Percentiles rank a stretch among this genome's conserved stretches.
Conservation (phyloP, 1,140 invertebrate genomes). For the Belonocnema kinseyi region DNA sequence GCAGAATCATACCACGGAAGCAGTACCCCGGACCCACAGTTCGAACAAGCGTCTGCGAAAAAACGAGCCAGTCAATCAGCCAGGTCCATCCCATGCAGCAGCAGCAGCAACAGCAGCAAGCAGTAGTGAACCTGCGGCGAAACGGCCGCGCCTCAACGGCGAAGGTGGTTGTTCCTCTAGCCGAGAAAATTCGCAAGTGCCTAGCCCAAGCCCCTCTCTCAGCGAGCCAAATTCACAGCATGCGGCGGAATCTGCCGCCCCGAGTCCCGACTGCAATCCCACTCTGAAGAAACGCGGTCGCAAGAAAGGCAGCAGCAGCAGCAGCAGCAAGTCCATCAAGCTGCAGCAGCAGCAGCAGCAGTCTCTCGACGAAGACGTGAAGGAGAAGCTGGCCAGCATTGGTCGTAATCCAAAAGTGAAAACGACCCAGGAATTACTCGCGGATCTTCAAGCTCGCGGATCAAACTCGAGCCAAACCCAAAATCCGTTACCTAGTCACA, state of each 20-base stretch:
- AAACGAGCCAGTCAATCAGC: constrained; percentile 64
- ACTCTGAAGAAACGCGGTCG: constrained; percentile 81
- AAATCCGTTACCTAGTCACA: constrained; percentile 68
- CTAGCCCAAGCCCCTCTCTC: constrained; percentile 72
- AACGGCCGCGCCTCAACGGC: constrained; percentile 71
- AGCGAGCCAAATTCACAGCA: constrained; percentile 44
- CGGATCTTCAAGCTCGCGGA: constrained; percentile 83
- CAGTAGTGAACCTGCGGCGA: constrained; percentile 56
- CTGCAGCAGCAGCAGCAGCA: constrained; percentile 71
- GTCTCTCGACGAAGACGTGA: constrained; percentile 77
- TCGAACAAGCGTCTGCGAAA: constrained; percentile 80
- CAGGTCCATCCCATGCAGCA: constrained; percentile 40
- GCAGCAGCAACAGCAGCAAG: too few relatives aligned
- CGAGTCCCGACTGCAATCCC: constrained; percentile 42
- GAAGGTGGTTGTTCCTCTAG: constrained; percentile 52
- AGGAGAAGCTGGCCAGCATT: constrained; percentile 80
- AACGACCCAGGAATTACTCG: constrained; percentile 89
- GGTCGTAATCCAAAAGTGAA: constrained; percentile 85
- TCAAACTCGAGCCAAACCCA: constrained; percentile 62
- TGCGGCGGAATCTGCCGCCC: constrained; percentile 42
- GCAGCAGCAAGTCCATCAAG: constrained; percentile 79
- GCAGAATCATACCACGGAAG: constrained; percentile 70
- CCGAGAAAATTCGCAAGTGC: constrained; percentile 73
- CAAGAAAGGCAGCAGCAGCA: constrained; percentile 83
- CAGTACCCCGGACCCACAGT: constrained; percentile 79